Percentiles rank a stretch among this genome's conserved stretches.
phyloP scores from a whole-genome alignment of 2,113 vertebrate species.

The Protobothrops flavoviridis region DNA sequence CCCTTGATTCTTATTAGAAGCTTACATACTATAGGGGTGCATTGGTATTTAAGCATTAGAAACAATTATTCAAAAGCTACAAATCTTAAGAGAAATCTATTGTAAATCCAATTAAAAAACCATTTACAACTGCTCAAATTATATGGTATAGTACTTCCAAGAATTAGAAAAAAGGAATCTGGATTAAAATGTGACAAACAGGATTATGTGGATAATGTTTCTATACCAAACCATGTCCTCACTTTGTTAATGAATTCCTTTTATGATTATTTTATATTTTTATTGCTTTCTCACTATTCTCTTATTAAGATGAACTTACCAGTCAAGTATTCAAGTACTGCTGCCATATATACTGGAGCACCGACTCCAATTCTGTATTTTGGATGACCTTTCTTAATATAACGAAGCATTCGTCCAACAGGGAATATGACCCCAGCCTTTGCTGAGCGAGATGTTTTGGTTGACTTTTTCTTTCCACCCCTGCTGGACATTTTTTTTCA shows the following conservation, averaged over 20 bases:
- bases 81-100: background rate
- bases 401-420: constrained; percentile 95
- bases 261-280: background rate
- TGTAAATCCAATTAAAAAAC: background rate
- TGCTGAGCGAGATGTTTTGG: constrained; percentile 91
- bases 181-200: background rate
- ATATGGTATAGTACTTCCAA: background rate
- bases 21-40: background rate
- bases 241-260: background rate
- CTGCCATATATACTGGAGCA: constrained; percentile 96
- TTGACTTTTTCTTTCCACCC: constrained; percentile 95
- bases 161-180: background rate
- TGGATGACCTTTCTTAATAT: constrained; percentile 92
- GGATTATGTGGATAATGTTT: background rate
- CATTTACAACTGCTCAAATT: background rate
- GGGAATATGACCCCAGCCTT: constrained; percentile 98
- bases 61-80: accelerated
- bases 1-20: background rate
- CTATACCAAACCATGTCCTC: background rate
- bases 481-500: constrained; percentile 88
- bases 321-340: constrained; percentile 95
- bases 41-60: background rate
- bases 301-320: constrained; percentile 73
- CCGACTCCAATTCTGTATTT: constrained; percentile 96
- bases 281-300: constrained; percentile 1